Evolutionary conservation across 2,797 vertebrate genomes (phyloP), one percentile per base, ranked within the genome.

Genomic region (Carduelis carduelis): DNA sequence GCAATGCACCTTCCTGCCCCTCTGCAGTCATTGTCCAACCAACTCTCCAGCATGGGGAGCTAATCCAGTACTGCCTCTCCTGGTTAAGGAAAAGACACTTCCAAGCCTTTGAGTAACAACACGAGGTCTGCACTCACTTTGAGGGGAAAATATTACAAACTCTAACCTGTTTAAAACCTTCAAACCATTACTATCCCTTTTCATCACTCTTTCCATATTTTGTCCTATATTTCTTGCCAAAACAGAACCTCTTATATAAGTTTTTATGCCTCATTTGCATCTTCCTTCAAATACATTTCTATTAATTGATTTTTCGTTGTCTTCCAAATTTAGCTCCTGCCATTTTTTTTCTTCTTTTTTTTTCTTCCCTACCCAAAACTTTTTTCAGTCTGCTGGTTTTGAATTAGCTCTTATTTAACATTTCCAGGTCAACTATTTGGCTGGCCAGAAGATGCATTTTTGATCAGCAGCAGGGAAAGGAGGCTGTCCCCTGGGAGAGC

Each of bases 131-230:
- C 27, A 85, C 53, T 80, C 39, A 71, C 32, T 83, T 77, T 26
- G 56, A 57, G 28, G 43, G 81, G 93, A 96, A 94, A 95, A 77
- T 39, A 77, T 80, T 60, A 43, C 26, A 55, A 87, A 77, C 12
- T 14, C n/a, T 53, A 82, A 87, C 60, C 75, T 89, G 70, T 44
- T 95, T 85, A 84, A 96, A 87, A 44, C 56, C 85, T 87, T 77
- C 64, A 90, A 84, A 77, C 49, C 20, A 61, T 83, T 87, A 77
- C 53, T 82, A 52, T 50, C 64, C 53, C 30, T 37, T 92, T 74
- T 32, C 50, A 71, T 71, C 55, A 80, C 64, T 80, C 75, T 64
- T 87, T 83, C 81, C 75, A 28, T 49, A 77, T 64, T 87, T 59
- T 66, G 24, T 50, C 69, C 39, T 72, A 7, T 30, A 76, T 87